phyloP scores from a whole-genome alignment of 2,797 vertebrate genomes.

The Thunnus albacares region DNA sequence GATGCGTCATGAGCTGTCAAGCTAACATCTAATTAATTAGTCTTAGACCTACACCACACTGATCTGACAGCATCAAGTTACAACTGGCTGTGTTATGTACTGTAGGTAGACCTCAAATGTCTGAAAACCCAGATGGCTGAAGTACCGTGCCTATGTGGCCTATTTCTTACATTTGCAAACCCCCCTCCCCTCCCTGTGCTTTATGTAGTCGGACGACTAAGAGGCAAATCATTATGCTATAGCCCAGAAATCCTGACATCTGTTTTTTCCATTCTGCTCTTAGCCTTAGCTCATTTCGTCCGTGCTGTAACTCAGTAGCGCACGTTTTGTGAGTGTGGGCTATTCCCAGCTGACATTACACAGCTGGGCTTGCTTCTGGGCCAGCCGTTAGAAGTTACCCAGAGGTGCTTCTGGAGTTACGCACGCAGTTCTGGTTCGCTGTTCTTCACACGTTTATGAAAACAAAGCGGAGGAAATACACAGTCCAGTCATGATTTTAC shows the following conservation, averaged over 20 bases:
- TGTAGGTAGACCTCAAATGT: conserved; percentile 36
- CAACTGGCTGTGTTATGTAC: conserved; percentile 37
- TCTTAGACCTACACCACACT: conserved; percentile 30
- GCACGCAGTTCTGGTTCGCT: conserved; percentile 40
- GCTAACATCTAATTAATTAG: conserved; percentile 75
- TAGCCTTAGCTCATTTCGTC: conserved; percentile 70
- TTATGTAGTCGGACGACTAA: conserved; percentile 62
- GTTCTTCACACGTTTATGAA: conserved; percentile 49
- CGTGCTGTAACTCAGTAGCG: conserved; percentile 73
- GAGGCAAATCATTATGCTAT: conserved; percentile 67
- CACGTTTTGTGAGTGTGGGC: conserved; percentile 67
- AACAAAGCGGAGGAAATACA: conserved; percentile 41
- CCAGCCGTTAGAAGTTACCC: conserved; percentile 69
- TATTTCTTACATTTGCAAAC: conserved; percentile 54
- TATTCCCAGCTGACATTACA: conserved; percentile 80
- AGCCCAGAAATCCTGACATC: conserved; percentile 72
- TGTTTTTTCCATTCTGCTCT: conserved; percentile 73
- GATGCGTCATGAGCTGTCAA: conserved; percentile 65
- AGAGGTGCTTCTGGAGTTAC: conserved; percentile 81
- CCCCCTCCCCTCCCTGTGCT: conserved; percentile 31
- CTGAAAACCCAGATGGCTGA: conserved; percentile 62
- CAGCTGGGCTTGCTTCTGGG: conserved; percentile 75
- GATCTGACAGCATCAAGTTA: conserved; percentile 60
- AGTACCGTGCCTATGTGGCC: conserved; percentile 57
- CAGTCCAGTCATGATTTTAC: conserved; percentile 19